Evolutionary conservation across 2,797 vertebrate species (phyloP), one percentile per base, ranked within the genome.

Genomic region (Gypaetus barbatus): DNA sequence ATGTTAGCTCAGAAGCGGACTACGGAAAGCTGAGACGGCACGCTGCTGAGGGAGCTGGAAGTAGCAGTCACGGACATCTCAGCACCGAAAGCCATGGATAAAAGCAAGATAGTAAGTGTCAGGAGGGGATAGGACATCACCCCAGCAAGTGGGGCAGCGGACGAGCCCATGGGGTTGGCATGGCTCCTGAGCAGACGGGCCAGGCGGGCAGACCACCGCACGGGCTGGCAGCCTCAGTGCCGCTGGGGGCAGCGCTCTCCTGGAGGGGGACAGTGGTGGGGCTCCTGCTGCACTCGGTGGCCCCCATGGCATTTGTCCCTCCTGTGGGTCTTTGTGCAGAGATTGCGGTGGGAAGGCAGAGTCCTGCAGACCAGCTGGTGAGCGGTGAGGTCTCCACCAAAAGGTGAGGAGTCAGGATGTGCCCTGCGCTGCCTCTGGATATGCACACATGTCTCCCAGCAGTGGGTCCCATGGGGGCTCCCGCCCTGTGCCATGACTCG

Each of bases 141-240:
- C 21, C 18, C n/a, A 18, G 21, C 23, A 76, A 25, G 28, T 1
- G 0, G 7, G 17, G 7, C 11, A 57, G 56, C 13, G 9, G 33
- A 46, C 0, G 1, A 23, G 28, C 25, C 48, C 17, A 3, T 16
- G 35, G 14, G 19, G 8, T 5, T 63, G n/a, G 7, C 31, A 43
- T 18, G 41, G 18, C n/a, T 69, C 37, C 8, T 9, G 52, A 78
- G 39, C 24, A 31, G 68, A 25, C 10, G 48, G 58, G 41, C 56
- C 69, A 57, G 37, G 37, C 2, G 3, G 49, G n/a, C 14, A 66
- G 48, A 46, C 13, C 21, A 15, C 33, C 1, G 2, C 30, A n/a
- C 69, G 39, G 31, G 24, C 39, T 49, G 66, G 33, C 9, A 58
- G 10, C 8, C 13, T 35, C 48, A 21, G 23, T 37, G 73, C 43